phyloP scores from a whole-genome alignment of 2,888 invertebrate genomes.

The Elysia crispata region DNA sequence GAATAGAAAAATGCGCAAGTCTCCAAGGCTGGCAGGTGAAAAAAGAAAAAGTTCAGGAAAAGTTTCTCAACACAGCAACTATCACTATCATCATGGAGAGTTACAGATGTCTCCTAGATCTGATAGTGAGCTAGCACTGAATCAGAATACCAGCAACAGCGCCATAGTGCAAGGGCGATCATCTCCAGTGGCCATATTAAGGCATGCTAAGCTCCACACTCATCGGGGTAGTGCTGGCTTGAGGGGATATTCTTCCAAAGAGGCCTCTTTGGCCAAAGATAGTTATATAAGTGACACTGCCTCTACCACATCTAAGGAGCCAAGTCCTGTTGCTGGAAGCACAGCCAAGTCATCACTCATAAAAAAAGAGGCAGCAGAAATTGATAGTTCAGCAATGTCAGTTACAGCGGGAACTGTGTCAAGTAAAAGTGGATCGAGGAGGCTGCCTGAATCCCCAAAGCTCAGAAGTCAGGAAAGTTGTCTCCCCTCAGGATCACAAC shows the following conservation, averaged over 20 bases:
- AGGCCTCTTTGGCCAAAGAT: neutral
- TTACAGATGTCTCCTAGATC: constrained; percentile 34
- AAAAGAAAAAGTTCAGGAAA: constrained; percentile 49
- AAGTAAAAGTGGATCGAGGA: too few species aligned
- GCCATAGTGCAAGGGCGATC: neutral
- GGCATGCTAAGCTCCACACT: constrained; percentile 57
- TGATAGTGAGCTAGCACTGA: constrained; percentile 27
- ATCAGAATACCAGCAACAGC: constrained; percentile 17
- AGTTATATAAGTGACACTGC: neutral
- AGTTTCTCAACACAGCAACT: neutral
- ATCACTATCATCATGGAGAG: neutral
- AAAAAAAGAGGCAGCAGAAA: too few species aligned
- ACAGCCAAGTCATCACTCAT: too few species aligned
- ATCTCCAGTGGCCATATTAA: constrained; percentile 37
- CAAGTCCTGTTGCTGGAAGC: too few species aligned
- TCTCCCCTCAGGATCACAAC: too few species aligned
- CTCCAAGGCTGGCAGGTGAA: constrained; percentile 56
- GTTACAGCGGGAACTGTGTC: too few species aligned
- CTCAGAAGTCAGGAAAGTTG: too few species aligned
- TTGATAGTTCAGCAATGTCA: too few species aligned
- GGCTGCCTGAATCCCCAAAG: too few species aligned
- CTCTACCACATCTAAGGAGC: too few species aligned
- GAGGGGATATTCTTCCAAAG: neutral
- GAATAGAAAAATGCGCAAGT: constrained; percentile 54
- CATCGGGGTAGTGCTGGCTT: constrained; percentile 56